A percentile compares a stretch with the other conserved stretches of the same genome.
phyloP scores from a whole-genome alignment of 2,113 vertebrate species.

The Callipepla squamata region DNA sequence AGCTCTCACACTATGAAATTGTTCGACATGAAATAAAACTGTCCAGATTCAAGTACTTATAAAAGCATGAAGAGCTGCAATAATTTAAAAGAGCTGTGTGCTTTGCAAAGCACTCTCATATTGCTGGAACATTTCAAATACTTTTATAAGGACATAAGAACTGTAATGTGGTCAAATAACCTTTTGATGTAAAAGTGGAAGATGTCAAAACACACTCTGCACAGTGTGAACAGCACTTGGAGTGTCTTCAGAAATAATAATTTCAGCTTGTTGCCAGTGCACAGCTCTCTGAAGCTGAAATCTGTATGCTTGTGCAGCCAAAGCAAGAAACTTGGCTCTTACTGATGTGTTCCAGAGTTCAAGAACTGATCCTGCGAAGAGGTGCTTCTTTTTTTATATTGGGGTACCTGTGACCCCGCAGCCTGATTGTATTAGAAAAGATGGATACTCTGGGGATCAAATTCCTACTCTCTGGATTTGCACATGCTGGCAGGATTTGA shows the following conservation, averaged over 20 bases:
- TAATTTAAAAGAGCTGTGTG: not conserved
- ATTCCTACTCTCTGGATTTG: not conserved
- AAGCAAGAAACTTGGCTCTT: not conserved
- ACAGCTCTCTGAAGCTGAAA: not conserved
- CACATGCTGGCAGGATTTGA: not conserved
- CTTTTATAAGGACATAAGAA: not conserved
- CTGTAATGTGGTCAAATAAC: not conserved
- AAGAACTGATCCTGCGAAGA: not conserved
- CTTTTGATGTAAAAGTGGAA: not conserved
- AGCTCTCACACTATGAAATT: not conserved
- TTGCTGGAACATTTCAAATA: not conserved
- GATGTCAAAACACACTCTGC: not conserved
- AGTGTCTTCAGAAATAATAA: not conserved
- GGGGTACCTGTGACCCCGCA: not conserved
- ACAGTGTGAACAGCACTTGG: not conserved
- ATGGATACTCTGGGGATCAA: not conserved
- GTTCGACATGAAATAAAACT: not conserved
- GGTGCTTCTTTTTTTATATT: fast-evolving
- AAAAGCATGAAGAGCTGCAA: not conserved
- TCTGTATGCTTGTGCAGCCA: not conserved
- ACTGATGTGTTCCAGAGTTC: fast-evolving
- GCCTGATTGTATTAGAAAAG: not conserved
- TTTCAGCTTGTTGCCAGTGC: not conserved
- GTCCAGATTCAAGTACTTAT: not conserved
- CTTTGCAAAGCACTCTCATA: not conserved